phyloP scores from a whole-genome alignment of 2,888 invertebrate species.

The Drosophila histrio region DNA sequence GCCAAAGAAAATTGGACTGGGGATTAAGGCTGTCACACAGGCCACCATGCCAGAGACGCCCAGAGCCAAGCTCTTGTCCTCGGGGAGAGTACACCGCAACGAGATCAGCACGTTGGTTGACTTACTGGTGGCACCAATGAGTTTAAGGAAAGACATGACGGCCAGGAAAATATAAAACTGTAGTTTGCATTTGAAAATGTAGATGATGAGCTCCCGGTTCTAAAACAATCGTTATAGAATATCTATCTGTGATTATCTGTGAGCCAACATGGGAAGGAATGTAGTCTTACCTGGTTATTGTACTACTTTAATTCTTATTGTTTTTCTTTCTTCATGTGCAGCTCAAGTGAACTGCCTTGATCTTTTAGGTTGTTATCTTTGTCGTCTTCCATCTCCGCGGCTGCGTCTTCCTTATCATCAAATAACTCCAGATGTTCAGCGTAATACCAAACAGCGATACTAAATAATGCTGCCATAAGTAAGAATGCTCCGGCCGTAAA shows the following conservation, averaged over 20 bases:
- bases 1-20: conserved; percentile 90
- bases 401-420: conserved; percentile 84
- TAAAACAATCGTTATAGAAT: no score
- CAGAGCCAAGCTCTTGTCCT: conserved; percentile 89
- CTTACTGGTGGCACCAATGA: conserved; percentile 86
- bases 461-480: conserved; percentile 86
- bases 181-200: no score
- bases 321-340: conserved; percentile 18
- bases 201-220: no score
- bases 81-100: conserved; percentile 87
- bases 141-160: conserved; percentile 86
- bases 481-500: conserved; percentile 87
- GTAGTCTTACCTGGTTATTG: no score
- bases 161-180: conserved; percentile 85
- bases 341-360: conserved; percentile 30
- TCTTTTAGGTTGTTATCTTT: conserved; percentile 19
- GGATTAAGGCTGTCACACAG: conserved; percentile 89
- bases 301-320: not conserved
- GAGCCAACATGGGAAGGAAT: no score
- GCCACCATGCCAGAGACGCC: conserved; percentile 87
- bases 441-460: conserved; percentile 87
- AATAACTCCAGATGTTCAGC: conserved; percentile 88
- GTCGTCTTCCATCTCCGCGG: not conserved
- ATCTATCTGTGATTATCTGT: no score
- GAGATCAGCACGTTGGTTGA: conserved; percentile 86